Evolutionary conservation across 2,888 invertebrate species (phyloP), one percentile per base, ranked within the genome.

Genomic region (Spodoptera exigua): DNA sequence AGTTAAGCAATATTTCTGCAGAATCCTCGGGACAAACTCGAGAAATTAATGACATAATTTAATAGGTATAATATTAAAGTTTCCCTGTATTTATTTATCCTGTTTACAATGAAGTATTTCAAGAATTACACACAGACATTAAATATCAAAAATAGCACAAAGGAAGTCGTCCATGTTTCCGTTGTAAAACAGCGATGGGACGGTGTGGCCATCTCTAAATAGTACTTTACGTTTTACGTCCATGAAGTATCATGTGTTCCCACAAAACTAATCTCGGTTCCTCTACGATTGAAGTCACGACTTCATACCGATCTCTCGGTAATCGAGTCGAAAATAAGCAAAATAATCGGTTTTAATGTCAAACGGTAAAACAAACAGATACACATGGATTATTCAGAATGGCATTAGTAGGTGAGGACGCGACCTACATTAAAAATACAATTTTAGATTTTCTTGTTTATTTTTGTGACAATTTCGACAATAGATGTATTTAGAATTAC

Each of bases 381-480:
- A 37, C 14, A 35, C 27, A 12, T 16, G 27, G 46, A 34, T 40
- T 16, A 13, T 34, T 11, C 27, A 35, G 12, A 59, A 34, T 36
- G 18, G 41, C 3, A 18, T n/a, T n/a, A 53, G 40, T 40, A 17
- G 2, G 11, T 27, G 56, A 56, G 64, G 71, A 74, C 75, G 16
- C 14, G 75, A 63, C 70, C 75, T 43, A 74, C 52, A 54, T 70
- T 27, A 27, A 47, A 56, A 44, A 32, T 57, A n/a, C 53, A 63
- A 54, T 57, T 70, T 74, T 62, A 74, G 57, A 70, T 37, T 44
- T 62, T 40, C 41, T 47, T 32, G 56, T 70, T 62, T 62, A 70
- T 70, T 70, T 61, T 74, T 2, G 52, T 7, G 52, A 74, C 75
- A 70, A 56, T 56, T 55, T 52, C 13, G 4, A 34, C 21, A 57